A percentile compares a stretch with the other conserved stretches of the same genome.
phyloP scores from a whole-genome alignment of 2,797 vertebrate species.

The Mus caroli region DNA sequence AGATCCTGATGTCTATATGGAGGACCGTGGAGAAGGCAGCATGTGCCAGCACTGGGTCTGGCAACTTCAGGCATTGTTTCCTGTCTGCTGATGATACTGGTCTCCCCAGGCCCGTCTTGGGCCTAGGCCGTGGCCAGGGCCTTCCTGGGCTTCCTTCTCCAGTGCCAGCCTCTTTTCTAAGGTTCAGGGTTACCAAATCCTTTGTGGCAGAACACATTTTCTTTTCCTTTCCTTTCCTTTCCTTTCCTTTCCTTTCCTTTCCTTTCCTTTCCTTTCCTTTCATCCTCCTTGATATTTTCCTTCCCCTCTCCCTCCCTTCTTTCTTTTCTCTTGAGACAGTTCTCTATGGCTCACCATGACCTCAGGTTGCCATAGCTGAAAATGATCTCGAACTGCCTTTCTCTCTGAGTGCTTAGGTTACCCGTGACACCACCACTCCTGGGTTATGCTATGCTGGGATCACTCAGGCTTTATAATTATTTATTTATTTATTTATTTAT shows the following conservation, averaged over 20 bases:
- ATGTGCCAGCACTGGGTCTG: background rate
- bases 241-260: no score
- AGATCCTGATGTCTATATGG: background rate
- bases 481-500: no score
- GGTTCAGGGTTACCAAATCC: background rate
- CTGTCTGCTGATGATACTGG: background rate
- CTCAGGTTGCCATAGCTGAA: background rate
- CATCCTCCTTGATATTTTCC: no score
- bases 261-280: background rate
- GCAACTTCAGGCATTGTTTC: background rate
- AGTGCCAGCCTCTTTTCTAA: background rate
- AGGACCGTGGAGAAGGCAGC: background rate
- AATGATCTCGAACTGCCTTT: background rate
- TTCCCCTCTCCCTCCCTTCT: no score
- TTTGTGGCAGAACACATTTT: background rate
- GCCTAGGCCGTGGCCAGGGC: background rate
- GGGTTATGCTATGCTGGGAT: background rate
- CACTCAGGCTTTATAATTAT: no score
- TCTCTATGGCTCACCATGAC: background rate
- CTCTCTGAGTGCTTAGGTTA: background rate
- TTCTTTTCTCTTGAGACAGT: background rate
- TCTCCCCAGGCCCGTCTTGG: background rate
- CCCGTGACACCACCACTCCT: background rate
- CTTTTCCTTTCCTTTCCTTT: background rate
- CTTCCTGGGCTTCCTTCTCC: background rate